These are phyloP conservation scores for Ibycter americanus DNA, from an alignment of 2,797 vertebrate genomes.

Conservation along the genomic window DNA sequence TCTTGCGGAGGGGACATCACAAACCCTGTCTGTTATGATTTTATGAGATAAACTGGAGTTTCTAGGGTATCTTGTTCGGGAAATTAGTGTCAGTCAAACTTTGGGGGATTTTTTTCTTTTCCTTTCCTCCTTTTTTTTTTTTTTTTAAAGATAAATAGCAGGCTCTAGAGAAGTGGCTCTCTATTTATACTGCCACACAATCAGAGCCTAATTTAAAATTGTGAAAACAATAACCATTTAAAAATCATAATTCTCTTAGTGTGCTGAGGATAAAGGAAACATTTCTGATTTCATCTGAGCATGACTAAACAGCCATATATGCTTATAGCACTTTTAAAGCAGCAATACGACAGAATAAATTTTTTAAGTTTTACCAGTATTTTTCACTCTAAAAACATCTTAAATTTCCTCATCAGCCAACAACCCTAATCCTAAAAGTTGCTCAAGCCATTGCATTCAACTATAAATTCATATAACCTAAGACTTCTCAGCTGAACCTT, in stretches of 20 bases:
- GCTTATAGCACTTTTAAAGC: neutral
- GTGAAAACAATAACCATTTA: neutral
- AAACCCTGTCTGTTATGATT: conserved; percentile 98
- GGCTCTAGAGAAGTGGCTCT: conserved; percentile 71
- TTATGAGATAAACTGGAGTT: conserved; percentile 89
- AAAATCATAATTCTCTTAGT: conserved; percentile 17
- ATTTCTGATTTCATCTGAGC: neutral
- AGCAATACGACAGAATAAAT: neutral
- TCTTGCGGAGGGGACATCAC: conserved; percentile 88
- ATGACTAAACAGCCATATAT: neutral
- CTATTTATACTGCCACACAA: conserved; percentile 22
- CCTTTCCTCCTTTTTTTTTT: neutral
- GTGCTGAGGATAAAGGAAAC: neutral
- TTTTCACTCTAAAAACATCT: conserved; percentile 6
- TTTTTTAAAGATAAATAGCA: conserved; percentile 82
- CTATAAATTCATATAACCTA: neutral
- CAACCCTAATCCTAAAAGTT: neutral
- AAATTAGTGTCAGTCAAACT: conserved; percentile 99
- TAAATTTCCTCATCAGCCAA: conserved; percentile 1
- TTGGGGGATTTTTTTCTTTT: conserved; percentile 77
- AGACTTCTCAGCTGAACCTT: neutral
- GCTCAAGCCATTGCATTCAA: neutral
- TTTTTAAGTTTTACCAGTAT: neutral
- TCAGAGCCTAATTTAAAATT: conserved; percentile 26
- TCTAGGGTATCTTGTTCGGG: conserved; percentile 90